phyloP scores from a whole-genome alignment of 1,140 invertebrate species.

The Lycorma delicatula region DNA sequence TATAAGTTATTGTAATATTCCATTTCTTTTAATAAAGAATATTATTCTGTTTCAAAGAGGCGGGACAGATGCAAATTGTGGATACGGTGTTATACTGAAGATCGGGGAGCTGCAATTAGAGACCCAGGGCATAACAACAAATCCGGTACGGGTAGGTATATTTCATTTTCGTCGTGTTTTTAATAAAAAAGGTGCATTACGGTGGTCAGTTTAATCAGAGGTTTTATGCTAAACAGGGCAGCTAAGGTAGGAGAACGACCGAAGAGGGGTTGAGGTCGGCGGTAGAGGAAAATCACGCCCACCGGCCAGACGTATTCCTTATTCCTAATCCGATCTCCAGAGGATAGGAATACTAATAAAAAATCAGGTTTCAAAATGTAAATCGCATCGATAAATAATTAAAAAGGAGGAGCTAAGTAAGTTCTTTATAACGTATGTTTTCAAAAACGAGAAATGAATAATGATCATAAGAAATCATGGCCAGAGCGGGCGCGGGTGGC shows the following conservation, averaged over 20 bases:
- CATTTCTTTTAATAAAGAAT: too few species aligned
- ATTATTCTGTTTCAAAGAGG: too few species aligned
- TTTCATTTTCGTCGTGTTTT: conserved; percentile 1
- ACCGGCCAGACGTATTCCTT: neutral
- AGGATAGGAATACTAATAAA: conserved; percentile 13
- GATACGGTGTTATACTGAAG: too few species aligned
- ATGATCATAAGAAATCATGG: conserved; percentile 1
- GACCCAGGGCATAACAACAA: too few species aligned
- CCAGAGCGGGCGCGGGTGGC: neutral
- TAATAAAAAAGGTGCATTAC: conserved; percentile 4
- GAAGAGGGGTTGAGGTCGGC: neutral
- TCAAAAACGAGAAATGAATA: conserved; percentile 20
- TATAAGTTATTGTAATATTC: too few species aligned
- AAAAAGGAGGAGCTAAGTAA: conserved; percentile 19
- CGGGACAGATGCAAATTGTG: too few species aligned
- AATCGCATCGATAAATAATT: conserved; percentile 23
- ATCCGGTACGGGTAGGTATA: neutral
- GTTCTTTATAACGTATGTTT: conserved; percentile 18
- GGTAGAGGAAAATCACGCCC: too few species aligned
- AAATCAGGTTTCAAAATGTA: conserved; percentile 20
- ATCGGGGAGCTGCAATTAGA: too few species aligned
- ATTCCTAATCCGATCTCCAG: conserved; percentile 1
- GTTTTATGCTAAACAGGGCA: neutral
- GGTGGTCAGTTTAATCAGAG: conserved; percentile 3
- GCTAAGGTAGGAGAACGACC: neutral